phyloP scores from a whole-genome alignment of 2,113 vertebrate species.

The Ciconia stormi region DNA sequence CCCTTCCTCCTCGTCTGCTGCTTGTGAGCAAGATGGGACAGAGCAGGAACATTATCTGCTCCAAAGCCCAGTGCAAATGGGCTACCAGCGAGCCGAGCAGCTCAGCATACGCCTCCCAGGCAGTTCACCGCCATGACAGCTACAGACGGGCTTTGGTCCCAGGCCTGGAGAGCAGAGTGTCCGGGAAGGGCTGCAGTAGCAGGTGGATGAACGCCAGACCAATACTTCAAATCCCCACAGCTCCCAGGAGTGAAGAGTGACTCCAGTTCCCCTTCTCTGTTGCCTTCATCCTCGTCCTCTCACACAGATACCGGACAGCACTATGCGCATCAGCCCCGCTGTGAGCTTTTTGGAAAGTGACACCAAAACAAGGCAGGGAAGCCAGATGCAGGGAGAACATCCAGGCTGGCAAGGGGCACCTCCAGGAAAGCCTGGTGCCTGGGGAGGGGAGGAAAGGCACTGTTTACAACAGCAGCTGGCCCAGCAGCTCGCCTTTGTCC shows the following conservation, averaged over 20 bases:
- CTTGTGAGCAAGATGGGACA: not conserved
- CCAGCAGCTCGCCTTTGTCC: constrained; percentile 36
- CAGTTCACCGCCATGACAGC: not conserved
- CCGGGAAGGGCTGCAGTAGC: not conserved
- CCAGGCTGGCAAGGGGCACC: not conserved
- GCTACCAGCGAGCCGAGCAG: not conserved
- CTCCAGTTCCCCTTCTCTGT: not conserved
- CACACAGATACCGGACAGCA: not conserved
- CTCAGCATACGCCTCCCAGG: rapidly evolving
- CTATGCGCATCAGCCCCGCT: not conserved
- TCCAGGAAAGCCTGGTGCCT: not conserved
- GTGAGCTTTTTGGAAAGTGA: not conserved
- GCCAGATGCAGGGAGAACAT: not conserved
- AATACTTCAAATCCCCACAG: not conserved
- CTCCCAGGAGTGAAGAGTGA: not conserved
- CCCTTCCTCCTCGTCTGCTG: not conserved
- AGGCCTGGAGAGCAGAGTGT: not conserved
- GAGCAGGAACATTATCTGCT: not conserved
- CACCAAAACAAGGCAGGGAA: not conserved
- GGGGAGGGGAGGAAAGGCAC: not conserved
- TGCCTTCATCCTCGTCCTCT: not conserved
- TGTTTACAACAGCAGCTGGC: constrained; percentile 50
- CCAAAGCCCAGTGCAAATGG: not conserved
- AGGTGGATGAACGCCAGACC: not conserved
- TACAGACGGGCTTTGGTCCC: not conserved